phyloP scores from a whole-genome alignment of 2,888 invertebrate species.

The Pandemis cinnamomeana region DNA sequence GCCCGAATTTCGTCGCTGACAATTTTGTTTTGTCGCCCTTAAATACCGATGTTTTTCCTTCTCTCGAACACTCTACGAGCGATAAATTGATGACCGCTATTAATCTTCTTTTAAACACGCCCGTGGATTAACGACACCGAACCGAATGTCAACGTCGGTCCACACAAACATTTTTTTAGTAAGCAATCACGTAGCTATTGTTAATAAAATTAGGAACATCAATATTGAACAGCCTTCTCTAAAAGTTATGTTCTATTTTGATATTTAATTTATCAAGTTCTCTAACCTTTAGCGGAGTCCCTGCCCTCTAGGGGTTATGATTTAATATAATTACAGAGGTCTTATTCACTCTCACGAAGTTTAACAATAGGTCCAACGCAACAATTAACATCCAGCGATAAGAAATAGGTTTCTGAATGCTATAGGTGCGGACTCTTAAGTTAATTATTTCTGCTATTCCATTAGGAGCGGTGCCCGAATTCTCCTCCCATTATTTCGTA shows the following conservation, averaged over 20 bases:
- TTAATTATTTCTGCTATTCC: constrained; percentile 59
- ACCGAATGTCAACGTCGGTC: constrained; percentile 25
- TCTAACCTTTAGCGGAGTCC: constrained; percentile 20
- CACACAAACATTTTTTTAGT: constrained; percentile 11
- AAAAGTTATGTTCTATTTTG: background rate
- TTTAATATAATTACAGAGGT: constrained; percentile 35
- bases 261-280: constrained; percentile 6
- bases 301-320: constrained; percentile 17
- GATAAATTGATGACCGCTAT: constrained; percentile 41
- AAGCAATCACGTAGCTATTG: constrained; percentile 2
- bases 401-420: constrained; percentile 54
- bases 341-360: constrained; percentile 36
- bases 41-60: constrained; percentile 43
- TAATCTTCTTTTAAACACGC: constrained; percentile 39
- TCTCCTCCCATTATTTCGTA: constrained; percentile 60
- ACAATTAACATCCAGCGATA: constrained; percentile 48
- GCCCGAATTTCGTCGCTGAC: constrained; percentile 52
- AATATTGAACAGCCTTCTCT: background rate
- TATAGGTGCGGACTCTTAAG: constrained; percentile 47
- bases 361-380: constrained; percentile 44
- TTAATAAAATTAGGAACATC: background rate
- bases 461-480: constrained; percentile 52
- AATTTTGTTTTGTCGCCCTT: constrained; percentile 46
- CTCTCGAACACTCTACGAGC: constrained; percentile 32
- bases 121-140: constrained; percentile 27